Base-by-base conservation (phyloP, 2,888 invertebrate genomes). In the Adela reaumurella region DNA sequence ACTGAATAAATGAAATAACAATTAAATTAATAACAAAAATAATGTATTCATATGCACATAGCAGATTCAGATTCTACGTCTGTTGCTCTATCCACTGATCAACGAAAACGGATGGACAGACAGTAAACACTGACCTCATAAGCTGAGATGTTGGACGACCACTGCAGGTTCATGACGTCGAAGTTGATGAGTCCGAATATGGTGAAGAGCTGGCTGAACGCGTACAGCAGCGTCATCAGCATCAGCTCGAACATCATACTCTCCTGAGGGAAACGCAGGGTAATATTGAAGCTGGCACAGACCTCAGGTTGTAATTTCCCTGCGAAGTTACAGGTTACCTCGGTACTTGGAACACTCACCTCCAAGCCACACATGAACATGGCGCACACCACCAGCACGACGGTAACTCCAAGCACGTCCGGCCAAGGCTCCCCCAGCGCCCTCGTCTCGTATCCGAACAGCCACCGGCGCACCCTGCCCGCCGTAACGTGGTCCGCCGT, bases 341-440 rank as follows among this genome's bases (percentile, higher is more conserved):
- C n/a, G n/a, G n/a, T n/a, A n/a, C n/a, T n/a, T n/a, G n/a, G n/a
- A n/a, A n/a, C n/a, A n/a, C n/a, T n/a, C n/a, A n/a, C 84, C 74
- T 85, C 85, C 35, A 85, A 63, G 29, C 85, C 85, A 56, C 84
- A 76, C 83, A 85, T 84, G 57, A 84, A 85, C 68, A 85, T 76
- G 35, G 80, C 77, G 35, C 84, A 82, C 2, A 83, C 80, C 0
- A 84, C 81, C 59, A 83, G 74, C 6, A 85, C 80, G 19, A 84
- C 82, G 1, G 82, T 82, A 2, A 85, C 82, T 4, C 84, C 85
- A 3, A 85, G 58, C 3, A 84, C 82, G 58, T 85, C 85, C 19
- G 85, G 85, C 83, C 84, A 84, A 1, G 84, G 83, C 57, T 84
- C 84, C 0, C 83, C 84, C 48, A 83, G 62, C 1, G 82, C 73